Conservation (phyloP, 92 coral and sea anemone genomes). For the Micromussa lordhowensis region DNA sequence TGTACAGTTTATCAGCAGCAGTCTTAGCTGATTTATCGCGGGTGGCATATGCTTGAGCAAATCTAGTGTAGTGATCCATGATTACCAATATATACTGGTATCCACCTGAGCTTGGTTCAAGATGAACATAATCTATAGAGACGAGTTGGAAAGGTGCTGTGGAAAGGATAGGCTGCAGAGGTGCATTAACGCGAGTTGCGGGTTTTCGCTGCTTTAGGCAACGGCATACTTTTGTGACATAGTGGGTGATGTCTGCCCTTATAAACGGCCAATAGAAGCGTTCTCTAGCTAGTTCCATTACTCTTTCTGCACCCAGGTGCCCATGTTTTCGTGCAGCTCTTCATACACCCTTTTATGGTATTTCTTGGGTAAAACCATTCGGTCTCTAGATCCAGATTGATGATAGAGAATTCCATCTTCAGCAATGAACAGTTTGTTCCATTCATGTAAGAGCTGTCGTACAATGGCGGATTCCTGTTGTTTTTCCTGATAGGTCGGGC, state of each 20-base stretch:
- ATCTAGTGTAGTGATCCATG: constrained; percentile 60
- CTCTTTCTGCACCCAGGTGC: constrained; percentile 22
- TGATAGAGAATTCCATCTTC: constrained; percentile 14
- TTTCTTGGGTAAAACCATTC: too few relatives aligned
- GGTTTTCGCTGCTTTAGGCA: constrained; percentile 57
- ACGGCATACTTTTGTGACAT: constrained; percentile 36
- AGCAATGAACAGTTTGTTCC: constrained; percentile 24
- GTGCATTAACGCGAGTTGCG: too few relatives aligned
- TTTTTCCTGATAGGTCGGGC: constrained; percentile 26
- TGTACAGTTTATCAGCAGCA: constrained; percentile 55
- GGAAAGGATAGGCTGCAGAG: constrained; percentile 43
- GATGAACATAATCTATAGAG: constrained; percentile 53
- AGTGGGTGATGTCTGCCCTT: too few relatives aligned
- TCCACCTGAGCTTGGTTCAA: constrained; percentile 50
- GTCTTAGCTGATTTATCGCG: constrained; percentile 54
- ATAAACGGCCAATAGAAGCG: too few relatives aligned
- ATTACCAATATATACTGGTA: constrained; percentile 52
- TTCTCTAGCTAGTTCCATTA: constrained; percentile 3
- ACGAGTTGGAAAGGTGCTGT: constrained; percentile 63
- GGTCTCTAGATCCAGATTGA: constrained; percentile 14
- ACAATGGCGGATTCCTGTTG: constrained; percentile 5
- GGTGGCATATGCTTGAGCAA: too few relatives aligned
- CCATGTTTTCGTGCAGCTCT: constrained; percentile 31
- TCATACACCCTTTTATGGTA: not conserved
- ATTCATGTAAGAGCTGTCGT: constrained; percentile 34